Conservation (phyloP, 37 sponge, comb jelly and placozoan species). For the Axinella damicornis region DNA sequence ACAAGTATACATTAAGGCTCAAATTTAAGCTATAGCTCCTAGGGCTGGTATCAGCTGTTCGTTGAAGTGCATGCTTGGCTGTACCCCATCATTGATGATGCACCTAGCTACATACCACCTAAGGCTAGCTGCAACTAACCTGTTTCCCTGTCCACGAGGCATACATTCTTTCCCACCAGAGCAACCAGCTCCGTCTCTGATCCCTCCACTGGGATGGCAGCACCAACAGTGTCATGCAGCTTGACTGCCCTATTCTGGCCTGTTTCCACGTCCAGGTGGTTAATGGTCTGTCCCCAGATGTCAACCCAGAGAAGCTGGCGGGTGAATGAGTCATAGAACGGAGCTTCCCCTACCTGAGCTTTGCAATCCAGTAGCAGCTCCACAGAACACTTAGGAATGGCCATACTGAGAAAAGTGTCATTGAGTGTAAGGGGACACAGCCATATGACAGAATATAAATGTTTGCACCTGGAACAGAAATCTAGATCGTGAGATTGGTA, state of each 20-base stretch:
- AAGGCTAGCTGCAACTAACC: constrained; percentile 41
- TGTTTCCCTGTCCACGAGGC: constrained; percentile 51
- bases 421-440: too few species aligned
- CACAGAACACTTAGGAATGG: too few species aligned
- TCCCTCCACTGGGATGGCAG: constrained; percentile 4
- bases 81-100: too few species aligned
- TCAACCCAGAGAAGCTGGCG: constrained; percentile 41
- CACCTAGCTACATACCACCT: too few species aligned
- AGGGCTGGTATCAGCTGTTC: too few species aligned
- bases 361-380: constrained; percentile 1
- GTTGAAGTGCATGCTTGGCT: too few species aligned
- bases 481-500: too few species aligned
- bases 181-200: constrained; percentile 23
- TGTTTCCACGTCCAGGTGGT: constrained; percentile 3
- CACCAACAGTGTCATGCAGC: constrained; percentile 17
- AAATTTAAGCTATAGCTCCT: too few species aligned
- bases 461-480: too few species aligned
- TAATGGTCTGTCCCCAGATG: constrained; percentile 1
- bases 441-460: too few species aligned
- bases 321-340: constrained; percentile 1
- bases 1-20: too few species aligned
- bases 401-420: too few species aligned
- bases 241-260: neutral
- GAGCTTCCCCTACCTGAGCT: constrained; percentile 35
- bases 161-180: constrained; percentile 26